Evolutionary conservation across 2,888 invertebrate species (phyloP), one percentile per base, ranked within the genome.

Genomic region (Microctonus brassicae): DNA sequence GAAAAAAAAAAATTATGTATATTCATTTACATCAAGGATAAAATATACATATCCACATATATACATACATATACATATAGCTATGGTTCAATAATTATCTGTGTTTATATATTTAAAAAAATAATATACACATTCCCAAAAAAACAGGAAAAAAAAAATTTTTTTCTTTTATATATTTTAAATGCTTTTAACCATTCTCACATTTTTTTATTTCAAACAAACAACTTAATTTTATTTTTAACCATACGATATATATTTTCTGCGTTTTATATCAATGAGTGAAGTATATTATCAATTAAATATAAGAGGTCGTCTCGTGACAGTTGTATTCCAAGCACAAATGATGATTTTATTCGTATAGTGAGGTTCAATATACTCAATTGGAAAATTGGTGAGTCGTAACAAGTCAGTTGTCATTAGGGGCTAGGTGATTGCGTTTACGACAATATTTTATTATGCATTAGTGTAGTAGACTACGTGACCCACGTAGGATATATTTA

Each of bases 301-400:
- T 47, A 47, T 47, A 33, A 64, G 24, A 42, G 64, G 64, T 70
- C 70, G 58, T n/a, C 55, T 63, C 42, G 39, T 39, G 33, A 11
- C 36, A 36, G 63, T 39, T 55, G 42, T 47, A 34, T 39, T 33
- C 20, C 52, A 55, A 61, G 53, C 47, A 57, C 64, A 29, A 60
- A 47, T 58, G 36, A 17, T 47, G 17, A 7, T 47, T n/a, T n/a
- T n/a, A n/a, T n/a, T n/a, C n/a, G n/a, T 47, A 53, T 71, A 72
- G 73, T 75, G 77, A 76, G 74, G 78, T 82, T 79, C 79, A 82
- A 84, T 82, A 80, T 77, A 76, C 78, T 78, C 79, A 82, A 85
- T 84, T 83, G 78, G 64, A 81, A 81, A 81, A 83, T 83, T 81
- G 77, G 75, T 55, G 72, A 75, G 73, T 60, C 53, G 61, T 57